These are phyloP conservation scores for Archaeoteleia sp. DNA, from an alignment of 2,888 invertebrate genomes.

Conservation along the genomic window DNA sequence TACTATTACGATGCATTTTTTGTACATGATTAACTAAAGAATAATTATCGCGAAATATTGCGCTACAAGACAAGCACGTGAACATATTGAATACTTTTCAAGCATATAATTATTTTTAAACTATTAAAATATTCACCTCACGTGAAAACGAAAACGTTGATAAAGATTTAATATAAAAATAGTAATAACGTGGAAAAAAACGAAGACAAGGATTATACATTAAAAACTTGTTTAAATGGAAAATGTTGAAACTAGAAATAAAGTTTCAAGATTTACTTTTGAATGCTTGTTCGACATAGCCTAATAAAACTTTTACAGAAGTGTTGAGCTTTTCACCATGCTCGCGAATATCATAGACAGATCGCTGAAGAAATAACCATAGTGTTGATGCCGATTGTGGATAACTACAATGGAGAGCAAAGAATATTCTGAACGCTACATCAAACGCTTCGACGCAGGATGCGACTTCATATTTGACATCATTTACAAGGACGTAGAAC, in stretches of 20 bases:
- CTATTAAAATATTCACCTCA: background rate
- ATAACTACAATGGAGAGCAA: background rate
- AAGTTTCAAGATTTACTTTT: background rate
- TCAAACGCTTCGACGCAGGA: background rate
- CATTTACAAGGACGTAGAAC: background rate
- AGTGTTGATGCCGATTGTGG: background rate
- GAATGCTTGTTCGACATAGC: background rate
- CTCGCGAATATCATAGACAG: background rate
- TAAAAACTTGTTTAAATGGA: background rate
- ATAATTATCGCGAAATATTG: background rate
- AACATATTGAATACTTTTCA: background rate
- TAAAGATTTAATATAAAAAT: background rate
- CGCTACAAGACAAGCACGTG: background rate
- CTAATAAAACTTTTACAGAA: background rate
- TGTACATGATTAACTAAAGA: background rate
- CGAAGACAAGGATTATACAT: background rate
- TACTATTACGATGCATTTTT: background rate
- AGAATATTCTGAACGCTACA: background rate
- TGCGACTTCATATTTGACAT: background rate
- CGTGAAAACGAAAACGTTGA: background rate
- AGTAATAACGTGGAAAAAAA: background rate
- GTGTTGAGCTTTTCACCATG: background rate
- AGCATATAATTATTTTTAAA: no score
- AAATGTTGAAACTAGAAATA: background rate
- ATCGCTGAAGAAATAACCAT: background rate